These are phyloP conservation scores for Lagenorhynchus albirostris DNA, from an alignment of 2,113 vertebrate species.

Conservation along the genomic window DNA sequence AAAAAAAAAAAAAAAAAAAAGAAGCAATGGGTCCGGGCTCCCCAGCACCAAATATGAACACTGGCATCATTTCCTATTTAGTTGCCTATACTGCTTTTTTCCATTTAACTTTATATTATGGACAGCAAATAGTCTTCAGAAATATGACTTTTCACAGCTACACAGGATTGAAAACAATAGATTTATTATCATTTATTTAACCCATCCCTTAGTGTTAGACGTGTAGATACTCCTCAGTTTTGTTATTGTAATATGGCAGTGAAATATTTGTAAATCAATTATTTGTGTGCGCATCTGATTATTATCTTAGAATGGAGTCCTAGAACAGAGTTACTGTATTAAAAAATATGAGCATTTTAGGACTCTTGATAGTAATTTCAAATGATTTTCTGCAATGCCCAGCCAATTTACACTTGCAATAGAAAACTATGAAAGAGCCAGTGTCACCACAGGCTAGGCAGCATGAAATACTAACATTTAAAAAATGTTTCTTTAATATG, in stretches of 20 bases:
- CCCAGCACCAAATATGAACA: not conserved
- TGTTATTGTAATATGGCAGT: not conserved
- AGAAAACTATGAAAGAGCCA: not conserved
- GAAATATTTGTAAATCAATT: not conserved
- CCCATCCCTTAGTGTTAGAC: not conserved
- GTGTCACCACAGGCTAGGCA: not conserved
- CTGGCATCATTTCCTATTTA: not conserved
- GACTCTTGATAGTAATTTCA: not conserved
- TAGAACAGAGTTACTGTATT: not conserved
- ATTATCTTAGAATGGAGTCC: not conserved
- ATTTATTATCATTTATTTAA: slow-evolving; percentile 21
- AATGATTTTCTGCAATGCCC: not conserved
- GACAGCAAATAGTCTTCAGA: not conserved
- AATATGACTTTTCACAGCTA: not conserved
- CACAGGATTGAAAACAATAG: not conserved
- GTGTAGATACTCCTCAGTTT: not conserved
- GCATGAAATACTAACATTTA: not conserved
- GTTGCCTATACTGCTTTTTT: not conserved
- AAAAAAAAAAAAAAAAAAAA: too few relatives aligned
- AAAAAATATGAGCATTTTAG: not conserved
- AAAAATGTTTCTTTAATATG: not conserved
- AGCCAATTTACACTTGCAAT: not conserved
- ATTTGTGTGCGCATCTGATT: not conserved
- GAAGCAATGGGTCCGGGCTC: not conserved
- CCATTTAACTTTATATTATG: not conserved